Conservation (phyloP, 2,797 vertebrate genomes). For the Cyprinella venusta region DNA sequence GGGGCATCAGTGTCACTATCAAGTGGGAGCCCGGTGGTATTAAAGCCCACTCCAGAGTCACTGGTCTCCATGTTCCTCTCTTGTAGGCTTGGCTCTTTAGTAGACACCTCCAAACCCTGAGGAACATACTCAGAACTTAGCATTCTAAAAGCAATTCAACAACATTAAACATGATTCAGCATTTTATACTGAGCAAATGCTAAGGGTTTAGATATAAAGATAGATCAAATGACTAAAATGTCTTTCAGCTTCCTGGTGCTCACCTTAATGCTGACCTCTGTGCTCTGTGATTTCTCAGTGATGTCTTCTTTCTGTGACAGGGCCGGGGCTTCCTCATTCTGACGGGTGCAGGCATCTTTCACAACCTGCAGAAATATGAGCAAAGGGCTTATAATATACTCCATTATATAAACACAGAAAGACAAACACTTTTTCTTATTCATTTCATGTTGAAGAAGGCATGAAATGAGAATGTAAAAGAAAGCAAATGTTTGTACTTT, state of each 20-base stretch:
- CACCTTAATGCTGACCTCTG: slow-evolving; percentile 85
- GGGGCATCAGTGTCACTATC: slow-evolving; percentile 82
- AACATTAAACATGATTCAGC: not conserved
- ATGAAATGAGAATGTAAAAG: not conserved
- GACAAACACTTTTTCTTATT: not conserved
- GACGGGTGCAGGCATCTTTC: slow-evolving; percentile 78
- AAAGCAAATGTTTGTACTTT: slow-evolving; percentile 10
- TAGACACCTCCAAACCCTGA: slow-evolving; percentile 83
- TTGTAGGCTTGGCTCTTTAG: slow-evolving; percentile 75
- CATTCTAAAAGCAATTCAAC: slow-evolving; percentile 50
- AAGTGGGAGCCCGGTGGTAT: slow-evolving; percentile 78
- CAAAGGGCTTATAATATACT: not conserved
- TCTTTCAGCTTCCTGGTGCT: not conserved
- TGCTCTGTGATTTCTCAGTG: slow-evolving; percentile 83
- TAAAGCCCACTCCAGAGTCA: slow-evolving; percentile 83
- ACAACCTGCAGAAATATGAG: slow-evolving; percentile 73
- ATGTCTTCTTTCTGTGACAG: slow-evolving; percentile 79
- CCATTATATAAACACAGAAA: not conserved
- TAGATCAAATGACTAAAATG: not conserved
- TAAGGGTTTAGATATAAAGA: not conserved
- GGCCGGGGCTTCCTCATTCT: slow-evolving; percentile 79
- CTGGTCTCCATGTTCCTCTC: slow-evolving; percentile 81
- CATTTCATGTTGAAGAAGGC: not conserved
- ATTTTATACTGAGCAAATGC: not conserved
- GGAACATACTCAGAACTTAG: slow-evolving; percentile 21